A percentile compares a stretch with the other conserved stretches of the same genome.
Evolutionary conservation across 2,113 vertebrate species (phyloP).

Genomic region (Burhinus bistriatus): DNA sequence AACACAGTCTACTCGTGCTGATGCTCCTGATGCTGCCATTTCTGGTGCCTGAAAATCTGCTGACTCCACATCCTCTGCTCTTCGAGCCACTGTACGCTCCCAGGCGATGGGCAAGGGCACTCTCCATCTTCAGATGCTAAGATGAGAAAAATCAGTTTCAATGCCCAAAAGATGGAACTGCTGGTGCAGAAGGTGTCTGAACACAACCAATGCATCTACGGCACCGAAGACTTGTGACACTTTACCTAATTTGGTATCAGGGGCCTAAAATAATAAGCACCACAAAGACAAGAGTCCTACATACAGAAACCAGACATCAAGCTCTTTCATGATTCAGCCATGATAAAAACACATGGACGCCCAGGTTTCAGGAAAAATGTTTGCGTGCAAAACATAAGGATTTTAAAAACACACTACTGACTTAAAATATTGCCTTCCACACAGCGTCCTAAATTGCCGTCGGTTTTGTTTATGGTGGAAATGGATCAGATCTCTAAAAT

Average conservation of each 20-base stretch:
- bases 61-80: constrained; percentile 65
- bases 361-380: not conserved
- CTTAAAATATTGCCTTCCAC: not conserved
- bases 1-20: constrained; percentile 68
- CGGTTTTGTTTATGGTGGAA: not conserved
- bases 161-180: constrained; percentile 71
- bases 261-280: not conserved
- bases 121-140: constrained; percentile 69
- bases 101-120: constrained; percentile 67
- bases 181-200: constrained; percentile 60
- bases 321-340: not conserved
- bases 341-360: not conserved
- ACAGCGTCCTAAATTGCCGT: not conserved
- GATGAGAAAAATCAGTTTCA: constrained; percentile 76
- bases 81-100: constrained; percentile 60
- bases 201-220: not conserved
- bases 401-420: not conserved
- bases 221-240: not conserved
- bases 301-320: not conserved
- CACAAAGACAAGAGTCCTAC: not conserved
- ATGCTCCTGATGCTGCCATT: constrained; percentile 68
- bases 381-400: not conserved
- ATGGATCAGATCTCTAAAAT: not conserved
- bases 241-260: not conserved
- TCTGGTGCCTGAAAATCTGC: constrained; percentile 63